A percentile compares a stretch with the other conserved stretches of the same genome.
Evolutionary conservation across 2,888 invertebrate genomes (phyloP).

Genomic region (Tetramorium bicarinatum): DNA sequence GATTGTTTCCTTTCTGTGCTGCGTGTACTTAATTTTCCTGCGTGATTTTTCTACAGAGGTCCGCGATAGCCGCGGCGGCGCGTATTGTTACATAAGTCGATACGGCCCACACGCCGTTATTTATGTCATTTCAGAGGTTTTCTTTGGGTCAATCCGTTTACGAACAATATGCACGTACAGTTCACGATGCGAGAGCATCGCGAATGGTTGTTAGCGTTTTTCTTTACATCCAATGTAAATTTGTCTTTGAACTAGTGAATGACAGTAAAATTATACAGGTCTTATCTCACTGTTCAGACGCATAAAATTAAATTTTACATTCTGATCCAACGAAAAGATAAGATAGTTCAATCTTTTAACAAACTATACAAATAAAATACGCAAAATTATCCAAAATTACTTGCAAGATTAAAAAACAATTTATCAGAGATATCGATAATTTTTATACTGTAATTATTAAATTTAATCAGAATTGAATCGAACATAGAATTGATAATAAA

Average conservation of each 20-base stretch:
- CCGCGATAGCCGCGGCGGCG: slow-evolving; percentile 22
- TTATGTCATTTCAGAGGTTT: slow-evolving; percentile 85
- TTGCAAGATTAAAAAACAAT: neutral
- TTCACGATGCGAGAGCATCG: slow-evolving; percentile 26
- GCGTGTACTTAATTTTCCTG: slow-evolving; percentile 48
- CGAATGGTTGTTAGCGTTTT: slow-evolving; percentile 15
- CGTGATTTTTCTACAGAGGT: slow-evolving; percentile 36
- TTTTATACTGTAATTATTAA: neutral
- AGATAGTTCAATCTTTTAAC: neutral
- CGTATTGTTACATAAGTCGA: slow-evolving; percentile 77
- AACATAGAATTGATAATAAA: neutral
- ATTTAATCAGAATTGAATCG: neutral
- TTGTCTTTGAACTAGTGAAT: neutral
- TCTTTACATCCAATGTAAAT: slow-evolving; percentile 6
- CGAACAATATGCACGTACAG: slow-evolving; percentile 72
- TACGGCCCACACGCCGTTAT: slow-evolving; percentile 78
- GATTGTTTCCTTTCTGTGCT: slow-evolving; percentile 1
- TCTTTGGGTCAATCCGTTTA: slow-evolving; percentile 86
- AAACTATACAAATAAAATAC: neutral
- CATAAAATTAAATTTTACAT: neutral
- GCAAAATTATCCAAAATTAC: neutral
- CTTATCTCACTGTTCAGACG: neutral
- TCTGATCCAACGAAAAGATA: neutral
- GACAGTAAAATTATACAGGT: neutral
- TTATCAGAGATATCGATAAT: neutral